Conservation (phyloP, 1,140 invertebrate species). For the Drosophila chauvacae region DNA sequence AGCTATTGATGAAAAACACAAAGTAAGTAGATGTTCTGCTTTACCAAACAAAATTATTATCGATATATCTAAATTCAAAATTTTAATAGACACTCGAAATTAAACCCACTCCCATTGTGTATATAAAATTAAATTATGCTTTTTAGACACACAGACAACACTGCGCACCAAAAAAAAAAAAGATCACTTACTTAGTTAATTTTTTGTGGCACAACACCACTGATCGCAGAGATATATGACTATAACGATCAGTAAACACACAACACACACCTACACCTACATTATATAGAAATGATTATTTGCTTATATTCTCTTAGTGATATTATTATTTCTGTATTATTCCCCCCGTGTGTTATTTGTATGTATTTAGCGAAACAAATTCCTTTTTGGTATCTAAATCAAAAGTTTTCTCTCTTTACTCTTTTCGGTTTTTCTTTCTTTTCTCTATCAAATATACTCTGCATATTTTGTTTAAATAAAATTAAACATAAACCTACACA, state of each 20-base stretch:
- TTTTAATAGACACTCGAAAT: conserved; percentile 45
- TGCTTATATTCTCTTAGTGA: conserved; percentile 21
- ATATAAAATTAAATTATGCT: conserved; percentile 58
- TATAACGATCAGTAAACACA: conserved; percentile 40
- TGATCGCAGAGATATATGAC: conserved; percentile 36
- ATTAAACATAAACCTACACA: conserved; percentile 50
- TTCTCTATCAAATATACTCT: conserved; percentile 56
- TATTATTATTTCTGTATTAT: conserved; percentile 49
- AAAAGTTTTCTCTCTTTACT: conserved; percentile 78
- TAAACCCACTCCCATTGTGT: conserved; percentile 42
- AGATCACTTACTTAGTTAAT: conserved; percentile 31
- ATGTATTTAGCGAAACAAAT: conserved; percentile 56
- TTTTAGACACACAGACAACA: conserved; percentile 47
- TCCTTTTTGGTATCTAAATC: conserved; percentile 72
- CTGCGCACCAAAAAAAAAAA: conserved; percentile 32
- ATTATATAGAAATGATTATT: conserved; percentile 38
- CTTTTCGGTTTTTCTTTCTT: conserved; percentile 75
- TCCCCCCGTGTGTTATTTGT: conserved; percentile 41
- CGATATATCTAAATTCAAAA: conserved; percentile 42
- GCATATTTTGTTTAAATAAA: conserved; percentile 68
- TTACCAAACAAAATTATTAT: conserved; percentile 33
- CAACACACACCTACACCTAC: conserved; percentile 21
- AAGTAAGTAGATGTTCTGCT: conserved; percentile 77
- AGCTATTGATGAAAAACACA: conserved; percentile 83
- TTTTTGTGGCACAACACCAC: conserved; percentile 45